Conservation (phyloP, 2,888 invertebrate genomes). For the Tetheella fluctuosa region DNA sequence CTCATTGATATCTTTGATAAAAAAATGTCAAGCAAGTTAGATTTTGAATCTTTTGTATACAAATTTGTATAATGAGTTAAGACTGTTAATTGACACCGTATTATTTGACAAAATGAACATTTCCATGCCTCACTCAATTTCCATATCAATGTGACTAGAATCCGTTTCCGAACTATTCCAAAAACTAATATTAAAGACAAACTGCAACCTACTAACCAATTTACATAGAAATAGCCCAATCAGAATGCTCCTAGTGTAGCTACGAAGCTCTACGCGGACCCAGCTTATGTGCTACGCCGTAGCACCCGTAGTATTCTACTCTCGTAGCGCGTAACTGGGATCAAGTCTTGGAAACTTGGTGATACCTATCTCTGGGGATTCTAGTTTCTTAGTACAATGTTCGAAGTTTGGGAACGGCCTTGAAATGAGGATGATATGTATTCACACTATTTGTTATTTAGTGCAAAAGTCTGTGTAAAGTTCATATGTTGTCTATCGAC, state of each 20-base stretch:
- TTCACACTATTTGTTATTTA: constrained; percentile 7
- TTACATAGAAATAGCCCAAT: not conserved
- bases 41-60: too few relatives aligned
- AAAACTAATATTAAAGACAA: not conserved
- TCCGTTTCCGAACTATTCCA: not conserved
- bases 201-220: constrained; percentile 1
- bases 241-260: not conserved
- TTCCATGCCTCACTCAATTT: too few relatives aligned
- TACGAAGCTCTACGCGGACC: constrained; percentile 7
- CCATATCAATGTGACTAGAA: too few relatives aligned
- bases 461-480: not conserved
- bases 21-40: too few relatives aligned
- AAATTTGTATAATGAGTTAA: too few relatives aligned
- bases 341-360: not conserved
- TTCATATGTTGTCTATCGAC: not conserved
- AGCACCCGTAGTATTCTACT: constrained; percentile 1
- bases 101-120: too few relatives aligned
- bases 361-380: not conserved
- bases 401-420: not conserved
- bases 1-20: not conserved
- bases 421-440: not conserved
- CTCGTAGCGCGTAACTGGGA: constrained; percentile 3
- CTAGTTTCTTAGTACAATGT: not conserved
- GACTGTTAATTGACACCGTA: too few relatives aligned
- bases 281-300: constrained; percentile 9